These are phyloP conservation scores for Stegana nigrithorax DNA, from an alignment of 2,888 invertebrate species.

Conservation along the genomic window DNA sequence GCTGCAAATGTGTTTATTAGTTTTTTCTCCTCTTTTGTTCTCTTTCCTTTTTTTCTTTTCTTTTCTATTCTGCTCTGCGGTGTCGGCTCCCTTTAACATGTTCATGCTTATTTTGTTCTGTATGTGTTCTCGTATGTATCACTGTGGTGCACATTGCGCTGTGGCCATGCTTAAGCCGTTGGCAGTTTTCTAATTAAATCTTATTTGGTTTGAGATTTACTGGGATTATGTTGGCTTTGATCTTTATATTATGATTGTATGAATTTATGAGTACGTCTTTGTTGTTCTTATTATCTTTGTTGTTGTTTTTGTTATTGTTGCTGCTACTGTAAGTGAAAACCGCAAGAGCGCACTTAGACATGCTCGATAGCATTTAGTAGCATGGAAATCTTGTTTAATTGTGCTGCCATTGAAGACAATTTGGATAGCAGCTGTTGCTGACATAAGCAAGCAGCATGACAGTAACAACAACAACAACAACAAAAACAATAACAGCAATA, in stretches of 20 bases:
- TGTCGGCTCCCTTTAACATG: too few species aligned
- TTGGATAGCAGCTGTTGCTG: neutral
- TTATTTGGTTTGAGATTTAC: neutral
- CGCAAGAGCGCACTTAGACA: constrained; percentile 5
- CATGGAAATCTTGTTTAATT: constrained; percentile 9
- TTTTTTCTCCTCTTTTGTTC: neutral
- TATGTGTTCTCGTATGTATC: too few species aligned
- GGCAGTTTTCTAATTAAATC: neutral
- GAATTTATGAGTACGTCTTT: too few species aligned
- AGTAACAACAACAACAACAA: neutral
- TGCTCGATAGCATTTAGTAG: neutral
- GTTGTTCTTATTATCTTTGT: too few species aligned
- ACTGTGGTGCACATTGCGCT: neutral
- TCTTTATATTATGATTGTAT: too few species aligned
- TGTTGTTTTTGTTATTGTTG: neutral
- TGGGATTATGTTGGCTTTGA: too few species aligned
- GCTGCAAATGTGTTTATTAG: neutral
- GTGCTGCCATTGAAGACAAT: neutral
- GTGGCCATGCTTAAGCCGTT: neutral
- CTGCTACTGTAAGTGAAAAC: neutral
- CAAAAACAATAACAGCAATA: neutral
- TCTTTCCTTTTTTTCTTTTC: neutral
- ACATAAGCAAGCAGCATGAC: neutral
- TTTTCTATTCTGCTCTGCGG: neutral
- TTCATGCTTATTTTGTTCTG: neutral